Conservation (phyloP, 2,888 invertebrate genomes). For the Himalopsyche anomala region DNA sequence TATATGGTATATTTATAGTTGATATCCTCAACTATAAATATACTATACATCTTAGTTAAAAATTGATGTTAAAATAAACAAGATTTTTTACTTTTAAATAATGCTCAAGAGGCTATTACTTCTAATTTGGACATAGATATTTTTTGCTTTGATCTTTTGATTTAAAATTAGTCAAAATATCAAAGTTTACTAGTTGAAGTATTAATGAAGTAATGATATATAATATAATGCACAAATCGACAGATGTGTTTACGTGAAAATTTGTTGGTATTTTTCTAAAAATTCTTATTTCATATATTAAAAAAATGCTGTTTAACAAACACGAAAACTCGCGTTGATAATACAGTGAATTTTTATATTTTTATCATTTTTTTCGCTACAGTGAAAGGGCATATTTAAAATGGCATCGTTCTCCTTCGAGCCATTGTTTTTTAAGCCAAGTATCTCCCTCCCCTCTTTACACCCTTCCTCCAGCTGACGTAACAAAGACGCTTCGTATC, state of each 20-base stretch:
- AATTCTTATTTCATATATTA: not conserved
- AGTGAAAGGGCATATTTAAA: not conserved
- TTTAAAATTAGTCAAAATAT: no score
- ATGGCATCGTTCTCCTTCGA: not conserved
- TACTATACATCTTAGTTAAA: no score
- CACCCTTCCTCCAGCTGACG: not conserved
- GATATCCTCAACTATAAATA: no score
- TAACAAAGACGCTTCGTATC: not conserved
- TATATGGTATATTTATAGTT: no score
- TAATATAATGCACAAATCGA: no score
- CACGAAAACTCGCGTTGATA: not conserved
- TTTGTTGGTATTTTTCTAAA: not conserved
- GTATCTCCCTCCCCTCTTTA: not conserved
- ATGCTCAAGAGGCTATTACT: no score
- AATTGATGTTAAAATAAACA: no score
- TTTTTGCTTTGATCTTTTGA: no score
- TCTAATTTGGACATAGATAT: no score
- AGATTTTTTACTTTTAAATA: no score
- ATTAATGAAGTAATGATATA: no score
- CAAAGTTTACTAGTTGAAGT: no score
- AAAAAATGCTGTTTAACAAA: not conserved
- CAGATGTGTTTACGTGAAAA: not conserved
- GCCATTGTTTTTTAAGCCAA: constrained; percentile 12
- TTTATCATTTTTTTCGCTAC: not conserved
- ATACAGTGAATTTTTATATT: not conserved